These are phyloP conservation scores for Lycopodina hypogea DNA, from an alignment of 37 sponge, comb jelly and placozoan genomes.

Conservation along the genomic window DNA sequence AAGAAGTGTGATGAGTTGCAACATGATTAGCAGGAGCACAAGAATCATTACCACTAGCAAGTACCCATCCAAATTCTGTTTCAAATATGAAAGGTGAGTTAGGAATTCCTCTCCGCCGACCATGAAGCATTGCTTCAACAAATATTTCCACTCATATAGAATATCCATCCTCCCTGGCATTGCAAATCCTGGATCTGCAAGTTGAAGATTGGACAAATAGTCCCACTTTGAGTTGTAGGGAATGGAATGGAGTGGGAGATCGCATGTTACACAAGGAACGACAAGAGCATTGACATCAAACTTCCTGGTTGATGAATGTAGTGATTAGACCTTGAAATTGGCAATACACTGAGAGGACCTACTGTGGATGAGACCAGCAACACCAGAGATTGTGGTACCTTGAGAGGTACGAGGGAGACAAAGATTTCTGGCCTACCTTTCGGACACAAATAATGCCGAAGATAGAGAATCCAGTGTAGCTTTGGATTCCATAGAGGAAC, in stretches of 20 bases:
- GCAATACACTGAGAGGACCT: background rate
- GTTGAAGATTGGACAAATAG: too few species aligned
- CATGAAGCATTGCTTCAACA: too few species aligned
- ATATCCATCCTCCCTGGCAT: constrained; percentile 37
- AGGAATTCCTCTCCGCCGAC: too few species aligned
- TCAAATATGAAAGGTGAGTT: too few species aligned
- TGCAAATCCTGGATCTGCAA: constrained; percentile 34
- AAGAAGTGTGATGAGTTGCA: constrained; percentile 13
- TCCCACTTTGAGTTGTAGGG: too few species aligned
- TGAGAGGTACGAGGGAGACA: background rate
- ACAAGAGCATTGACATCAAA: constrained; percentile 32
- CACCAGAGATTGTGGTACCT: background rate
- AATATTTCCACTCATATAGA: too few species aligned
- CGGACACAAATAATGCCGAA: background rate
- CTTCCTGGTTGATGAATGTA: background rate
- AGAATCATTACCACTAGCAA: too few species aligned
- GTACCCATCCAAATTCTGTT: too few species aligned
- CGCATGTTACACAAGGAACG: constrained; percentile 37
- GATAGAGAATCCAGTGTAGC: constrained; percentile 2
- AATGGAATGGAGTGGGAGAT: constrained; percentile 25
- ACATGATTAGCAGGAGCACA: constrained; percentile 19
- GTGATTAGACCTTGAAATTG: too few species aligned
- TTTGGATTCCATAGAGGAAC: background rate
- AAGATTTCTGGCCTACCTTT: background rate
- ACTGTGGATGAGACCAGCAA: background rate